A percentile compares a stretch with the other conserved stretches of the same genome.
phyloP scores from a whole-genome alignment of 2,113 vertebrate species.

The Stomatorhinus ivindoensis region DNA sequence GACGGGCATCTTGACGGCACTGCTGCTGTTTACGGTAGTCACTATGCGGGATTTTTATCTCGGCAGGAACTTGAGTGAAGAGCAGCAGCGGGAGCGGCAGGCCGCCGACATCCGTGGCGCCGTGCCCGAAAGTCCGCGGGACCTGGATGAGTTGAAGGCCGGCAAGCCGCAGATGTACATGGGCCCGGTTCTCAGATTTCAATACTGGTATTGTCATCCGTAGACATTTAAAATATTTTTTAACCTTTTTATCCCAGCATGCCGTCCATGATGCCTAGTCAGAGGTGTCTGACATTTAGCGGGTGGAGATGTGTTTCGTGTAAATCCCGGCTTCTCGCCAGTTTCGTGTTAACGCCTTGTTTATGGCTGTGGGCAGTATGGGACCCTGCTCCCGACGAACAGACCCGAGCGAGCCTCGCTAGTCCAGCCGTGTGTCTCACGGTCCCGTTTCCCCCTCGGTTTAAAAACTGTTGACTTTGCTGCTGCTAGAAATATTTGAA shows the following conservation, averaged over 20 bases:
- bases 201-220: conserved; percentile 53
- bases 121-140: conserved; percentile 14
- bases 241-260: neutral
- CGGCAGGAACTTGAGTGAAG: conserved; percentile 35
- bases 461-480: too few species aligned
- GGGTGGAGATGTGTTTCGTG: neutral
- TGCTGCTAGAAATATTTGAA: too few species aligned
- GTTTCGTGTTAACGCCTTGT: neutral
- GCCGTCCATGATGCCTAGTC: neutral
- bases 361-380: neutral
- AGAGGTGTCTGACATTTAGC: neutral
- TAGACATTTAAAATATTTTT: neutral
- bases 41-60: conserved; percentile 58
- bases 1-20: conserved; percentile 49
- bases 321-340: neutral
- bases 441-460: too few species aligned
- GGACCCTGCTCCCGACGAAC: neutral
- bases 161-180: conserved; percentile 44
- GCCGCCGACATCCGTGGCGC: conserved; percentile 15
- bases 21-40: conserved; percentile 57
- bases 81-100: conserved; percentile 31
- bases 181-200: conserved; percentile 58
- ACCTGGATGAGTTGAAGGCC: conserved; percentile 30
- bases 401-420: too few species aligned
- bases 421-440: too few species aligned